Conservation (phyloP, 2,888 invertebrate species). For the Melolontha melolontha region DNA sequence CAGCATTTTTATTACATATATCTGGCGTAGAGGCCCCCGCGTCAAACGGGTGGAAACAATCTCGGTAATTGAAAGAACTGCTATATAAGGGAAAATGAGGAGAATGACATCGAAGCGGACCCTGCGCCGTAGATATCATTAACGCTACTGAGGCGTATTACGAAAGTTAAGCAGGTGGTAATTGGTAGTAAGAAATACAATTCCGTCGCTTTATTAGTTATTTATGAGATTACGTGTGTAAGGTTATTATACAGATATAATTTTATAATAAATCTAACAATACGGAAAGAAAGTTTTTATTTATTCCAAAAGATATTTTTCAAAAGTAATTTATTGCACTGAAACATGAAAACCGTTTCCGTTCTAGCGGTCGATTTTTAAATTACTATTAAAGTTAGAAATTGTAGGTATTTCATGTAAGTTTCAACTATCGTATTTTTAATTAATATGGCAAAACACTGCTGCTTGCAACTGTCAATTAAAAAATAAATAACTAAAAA, state of each 20-base stretch:
- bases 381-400: too few species aligned
- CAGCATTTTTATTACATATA: slow-evolving; percentile 49
- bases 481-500: too few species aligned
- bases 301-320: too few species aligned
- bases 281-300: too few species aligned
- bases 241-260: background rate
- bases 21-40: slow-evolving; percentile 43
- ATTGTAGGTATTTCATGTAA: too few species aligned
- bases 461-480: too few species aligned
- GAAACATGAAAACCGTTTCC: too few species aligned
- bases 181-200: slow-evolving; percentile 36
- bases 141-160: slow-evolving; percentile 32
- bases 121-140: slow-evolving; percentile 28
- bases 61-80: slow-evolving; percentile 50
- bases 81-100: slow-evolving; percentile 42
- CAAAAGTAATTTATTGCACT: too few species aligned
- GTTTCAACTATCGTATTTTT: too few species aligned
- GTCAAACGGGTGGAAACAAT: slow-evolving; percentile 46
- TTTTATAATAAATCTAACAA: too few species aligned
- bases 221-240: slow-evolving; percentile 2
- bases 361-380: too few species aligned
- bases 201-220: slow-evolving; percentile 23
- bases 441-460: too few species aligned
- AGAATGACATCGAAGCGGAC: slow-evolving; percentile 31
- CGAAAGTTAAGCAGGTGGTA: slow-evolving; percentile 43